Conservation (phyloP, 2,797 vertebrate genomes). For the Ptychadena robeensis region DNA sequence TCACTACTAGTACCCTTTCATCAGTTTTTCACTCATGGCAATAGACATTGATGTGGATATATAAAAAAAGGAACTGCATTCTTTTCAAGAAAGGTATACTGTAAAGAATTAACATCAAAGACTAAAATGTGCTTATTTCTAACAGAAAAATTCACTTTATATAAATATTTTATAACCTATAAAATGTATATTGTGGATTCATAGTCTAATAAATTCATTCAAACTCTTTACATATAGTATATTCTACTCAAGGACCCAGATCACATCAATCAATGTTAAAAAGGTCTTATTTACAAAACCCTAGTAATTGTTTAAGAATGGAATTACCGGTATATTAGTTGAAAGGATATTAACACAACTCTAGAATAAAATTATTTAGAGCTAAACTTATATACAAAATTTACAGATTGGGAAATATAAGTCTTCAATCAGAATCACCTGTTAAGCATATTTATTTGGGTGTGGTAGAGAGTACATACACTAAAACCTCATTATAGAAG, state of each 20-base stretch:
- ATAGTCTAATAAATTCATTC: not conserved
- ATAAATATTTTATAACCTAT: not conserved
- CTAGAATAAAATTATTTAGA: not conserved
- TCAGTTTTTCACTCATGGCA: slow-evolving; percentile 51
- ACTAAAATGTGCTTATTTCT: slow-evolving; percentile 11
- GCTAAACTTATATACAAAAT: not conserved
- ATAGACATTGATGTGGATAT: slow-evolving; percentile 47
- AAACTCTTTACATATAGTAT: not conserved
- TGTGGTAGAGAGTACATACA: too few species aligned
- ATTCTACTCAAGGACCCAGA: not conserved
- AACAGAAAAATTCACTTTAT: not conserved
- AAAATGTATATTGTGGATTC: not conserved
- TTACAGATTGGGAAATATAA: not conserved
- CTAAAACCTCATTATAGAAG: too few species aligned
- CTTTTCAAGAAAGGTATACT: slow-evolving; percentile 22
- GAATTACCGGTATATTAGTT: not conserved
- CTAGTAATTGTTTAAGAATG: not conserved
- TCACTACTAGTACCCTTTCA: slow-evolving; percentile 31
- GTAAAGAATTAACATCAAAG: slow-evolving; percentile 38
- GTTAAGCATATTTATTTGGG: too few species aligned
- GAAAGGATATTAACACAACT: not conserved
- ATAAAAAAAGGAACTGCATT: not conserved
- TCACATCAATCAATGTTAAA: not conserved
- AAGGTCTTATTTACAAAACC: not conserved
- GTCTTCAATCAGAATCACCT: too few species aligned